Evolutionary conservation across 2,113 vertebrate species (phyloP).

Genomic region (Athene noctua): DNA sequence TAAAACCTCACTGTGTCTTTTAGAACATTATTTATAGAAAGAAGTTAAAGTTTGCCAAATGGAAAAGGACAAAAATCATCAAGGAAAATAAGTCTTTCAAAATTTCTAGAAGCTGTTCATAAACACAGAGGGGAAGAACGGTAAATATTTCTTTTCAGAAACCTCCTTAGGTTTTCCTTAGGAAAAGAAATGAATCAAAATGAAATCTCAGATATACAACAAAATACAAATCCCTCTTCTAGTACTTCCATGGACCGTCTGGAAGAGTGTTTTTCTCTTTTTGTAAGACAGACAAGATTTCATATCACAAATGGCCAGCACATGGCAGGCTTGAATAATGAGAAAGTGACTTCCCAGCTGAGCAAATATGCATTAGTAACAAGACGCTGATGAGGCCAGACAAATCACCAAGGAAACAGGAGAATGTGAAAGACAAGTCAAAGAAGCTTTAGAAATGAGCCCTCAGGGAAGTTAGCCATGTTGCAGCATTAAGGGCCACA

Average conservation of each 20-base stretch:
- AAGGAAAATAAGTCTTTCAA: background rate
- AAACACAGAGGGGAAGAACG: background rate
- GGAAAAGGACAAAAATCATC: background rate
- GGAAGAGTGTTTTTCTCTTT: background rate
- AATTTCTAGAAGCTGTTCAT: background rate
- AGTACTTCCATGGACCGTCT: background rate
- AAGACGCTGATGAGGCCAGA: conserved; percentile 44
- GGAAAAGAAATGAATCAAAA: conserved; percentile 4
- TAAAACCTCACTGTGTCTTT: background rate
- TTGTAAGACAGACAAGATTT: conserved; percentile 21
- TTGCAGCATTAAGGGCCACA: background rate
- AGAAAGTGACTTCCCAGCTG: conserved; percentile 38
- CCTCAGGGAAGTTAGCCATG: conserved; percentile 16
- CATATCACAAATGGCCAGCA: conserved; percentile 50
- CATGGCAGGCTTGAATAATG: conserved; percentile 61
- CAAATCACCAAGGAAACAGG: conserved; percentile 53
- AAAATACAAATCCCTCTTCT: background rate
- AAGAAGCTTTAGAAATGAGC: conserved; percentile 25
- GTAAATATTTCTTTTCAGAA: background rate
- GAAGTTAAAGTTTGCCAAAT: background rate
- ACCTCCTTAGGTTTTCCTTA: background rate
- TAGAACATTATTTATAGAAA: background rate
- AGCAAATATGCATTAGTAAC: conserved; percentile 61
- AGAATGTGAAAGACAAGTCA: background rate
- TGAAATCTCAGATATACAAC: background rate